Conservation (phyloP, 2,113 vertebrate species). For the Micronycteris hirsuta region DNA sequence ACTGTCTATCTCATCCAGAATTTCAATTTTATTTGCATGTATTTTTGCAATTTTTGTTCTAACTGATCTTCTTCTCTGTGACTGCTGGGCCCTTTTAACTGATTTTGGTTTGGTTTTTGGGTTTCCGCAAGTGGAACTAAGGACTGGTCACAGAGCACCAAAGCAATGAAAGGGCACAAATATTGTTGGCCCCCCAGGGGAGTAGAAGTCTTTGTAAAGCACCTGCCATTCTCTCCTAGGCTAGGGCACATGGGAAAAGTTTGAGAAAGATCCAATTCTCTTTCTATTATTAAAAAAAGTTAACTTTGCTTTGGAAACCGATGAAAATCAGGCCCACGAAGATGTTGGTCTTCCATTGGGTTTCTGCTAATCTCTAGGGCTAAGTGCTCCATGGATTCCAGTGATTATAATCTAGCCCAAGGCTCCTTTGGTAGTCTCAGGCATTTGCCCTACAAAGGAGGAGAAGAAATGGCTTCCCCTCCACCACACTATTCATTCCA, state of each 20-base stretch:
- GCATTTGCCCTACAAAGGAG: background rate
- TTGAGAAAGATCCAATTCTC: background rate
- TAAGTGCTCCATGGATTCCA: background rate
- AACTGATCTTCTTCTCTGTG: background rate
- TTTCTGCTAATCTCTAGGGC: background rate
- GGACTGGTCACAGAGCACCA: background rate
- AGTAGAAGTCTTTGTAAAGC: background rate
- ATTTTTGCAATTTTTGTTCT: slow-evolving; percentile 1
- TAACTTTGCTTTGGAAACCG: background rate
- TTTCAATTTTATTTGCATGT: background rate
- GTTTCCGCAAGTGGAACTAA: background rate
- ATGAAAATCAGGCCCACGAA: background rate
- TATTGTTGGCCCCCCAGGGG: background rate
- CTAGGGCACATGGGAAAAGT: background rate
- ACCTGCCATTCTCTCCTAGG: background rate
- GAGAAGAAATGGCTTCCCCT: background rate
- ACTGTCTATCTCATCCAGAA: background rate
- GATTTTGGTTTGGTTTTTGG: background rate
- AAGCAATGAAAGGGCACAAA: background rate
- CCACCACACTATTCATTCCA: too few relatives aligned
- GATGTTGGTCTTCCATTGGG: background rate
- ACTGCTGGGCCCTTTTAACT: background rate
- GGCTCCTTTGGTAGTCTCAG: background rate
- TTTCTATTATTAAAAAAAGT: background rate
- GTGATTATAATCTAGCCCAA: background rate